phyloP scores from a whole-genome alignment of 2,113 vertebrate genomes.

The Rattus norvegicus region GRCr8 NC_086031.1:92216501-92217000 shows the following conservation, averaged over 20 bases:
- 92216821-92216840: constrained; percentile 22
- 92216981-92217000: constrained; percentile 76
- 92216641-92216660: constrained; percentile 79
- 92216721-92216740: constrained; percentile 71
- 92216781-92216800: constrained; percentile 28
- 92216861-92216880: neutral
- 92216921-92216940: constrained; percentile 75
- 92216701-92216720: constrained; percentile 52
- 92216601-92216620: constrained; percentile 81
- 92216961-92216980: constrained; percentile 56
- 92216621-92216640: constrained; percentile 75
- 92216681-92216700: constrained; percentile 65
- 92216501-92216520: constrained; percentile 81
- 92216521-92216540: constrained; percentile 85
- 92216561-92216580: constrained; percentile 84
- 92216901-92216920: constrained; percentile 35
- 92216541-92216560: constrained; percentile 78
- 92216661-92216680: constrained; percentile 72
- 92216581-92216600: constrained; percentile 81
- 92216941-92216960: neutral
- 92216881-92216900: neutral
- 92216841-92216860: constrained; percentile 19
- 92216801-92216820: constrained; percentile 31
- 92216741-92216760: constrained; percentile 61
- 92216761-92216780: constrained; percentile 69